phyloP scores from a whole-genome alignment of 2,888 invertebrate genomes.

The Troides aeacus region DNA sequence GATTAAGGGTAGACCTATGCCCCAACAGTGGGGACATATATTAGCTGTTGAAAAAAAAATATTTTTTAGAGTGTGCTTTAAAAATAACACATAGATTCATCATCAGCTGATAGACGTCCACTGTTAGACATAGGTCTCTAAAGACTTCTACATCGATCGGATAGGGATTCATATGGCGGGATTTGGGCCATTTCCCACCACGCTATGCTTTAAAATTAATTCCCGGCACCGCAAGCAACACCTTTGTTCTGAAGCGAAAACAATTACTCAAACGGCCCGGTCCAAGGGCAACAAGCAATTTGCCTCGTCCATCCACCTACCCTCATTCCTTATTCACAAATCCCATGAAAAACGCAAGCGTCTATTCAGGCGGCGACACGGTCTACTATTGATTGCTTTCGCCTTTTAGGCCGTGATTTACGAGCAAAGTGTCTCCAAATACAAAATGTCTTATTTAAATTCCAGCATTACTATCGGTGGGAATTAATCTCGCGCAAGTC shows the following conservation, averaged over 20 bases:
- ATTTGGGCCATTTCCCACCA: too few relatives aligned
- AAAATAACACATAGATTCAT: too few relatives aligned
- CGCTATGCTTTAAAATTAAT: too few relatives aligned
- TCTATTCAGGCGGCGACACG: slow-evolving; percentile 19
- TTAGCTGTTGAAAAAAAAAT: too few relatives aligned
- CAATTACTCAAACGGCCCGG: slow-evolving; percentile 5
- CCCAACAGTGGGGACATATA: too few relatives aligned
- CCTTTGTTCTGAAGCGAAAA: background rate
- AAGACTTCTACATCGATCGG: too few relatives aligned
- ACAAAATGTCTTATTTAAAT: slow-evolving; percentile 28
- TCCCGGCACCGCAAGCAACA: background rate
- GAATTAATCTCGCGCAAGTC: slow-evolving; percentile 34
- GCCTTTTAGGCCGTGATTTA: slow-evolving; percentile 25
- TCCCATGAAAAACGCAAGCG: slow-evolving; percentile 13
- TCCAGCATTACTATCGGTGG: slow-evolving; percentile 29
- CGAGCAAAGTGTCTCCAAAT: slow-evolving; percentile 19
- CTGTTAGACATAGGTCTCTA: too few relatives aligned
- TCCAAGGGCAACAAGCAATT: slow-evolving; percentile 7
- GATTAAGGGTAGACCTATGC: too few relatives aligned
- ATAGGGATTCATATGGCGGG: too few relatives aligned
- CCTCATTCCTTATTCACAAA: slow-evolving; percentile 11
- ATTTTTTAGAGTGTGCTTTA: too few relatives aligned
- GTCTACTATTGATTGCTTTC: slow-evolving; percentile 16
- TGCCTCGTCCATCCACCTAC: slow-evolving; percentile 11
- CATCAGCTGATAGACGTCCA: too few relatives aligned